Conservation (phyloP, 2,888 invertebrate genomes). For the Sarcophaga subvicina region DNA sequence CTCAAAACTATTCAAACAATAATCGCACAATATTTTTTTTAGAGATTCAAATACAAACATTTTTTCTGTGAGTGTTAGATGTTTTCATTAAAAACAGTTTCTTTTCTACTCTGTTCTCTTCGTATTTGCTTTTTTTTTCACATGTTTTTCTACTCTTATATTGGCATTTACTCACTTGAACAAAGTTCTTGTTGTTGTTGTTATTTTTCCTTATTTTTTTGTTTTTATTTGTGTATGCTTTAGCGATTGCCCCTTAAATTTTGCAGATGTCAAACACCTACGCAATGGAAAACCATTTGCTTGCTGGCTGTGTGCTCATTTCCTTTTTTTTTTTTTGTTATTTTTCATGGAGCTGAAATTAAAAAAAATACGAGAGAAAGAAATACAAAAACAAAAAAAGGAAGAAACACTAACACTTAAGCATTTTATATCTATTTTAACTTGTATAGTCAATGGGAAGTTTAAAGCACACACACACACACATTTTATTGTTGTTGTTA, state of each 20-base stretch:
- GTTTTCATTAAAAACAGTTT: no score
- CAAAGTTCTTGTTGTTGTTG: neutral
- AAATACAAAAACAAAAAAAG: no score
- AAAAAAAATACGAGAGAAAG: no score
- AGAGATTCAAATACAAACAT: no score
- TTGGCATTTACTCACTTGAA: neutral
- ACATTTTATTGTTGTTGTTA: constrained; percentile 7
- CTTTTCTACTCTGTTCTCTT: no score
- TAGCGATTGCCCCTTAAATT: constrained; percentile 65
- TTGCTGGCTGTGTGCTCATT: neutral
- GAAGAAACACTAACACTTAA: no score
- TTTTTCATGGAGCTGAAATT: no score
- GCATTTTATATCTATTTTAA: no score
- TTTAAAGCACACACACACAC: neutral
- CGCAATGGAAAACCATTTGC: constrained; percentile 64
- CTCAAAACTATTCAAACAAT: no score
- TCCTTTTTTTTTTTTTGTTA: neutral
- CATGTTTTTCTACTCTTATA: neutral
- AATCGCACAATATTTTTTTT: no score
- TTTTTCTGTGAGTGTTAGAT: no score
- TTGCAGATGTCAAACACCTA: constrained; percentile 70
- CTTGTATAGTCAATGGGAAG: constrained; percentile 43
- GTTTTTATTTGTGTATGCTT: neutral
- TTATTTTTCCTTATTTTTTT: constrained; percentile 7
- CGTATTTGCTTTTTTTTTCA: no score